Base-by-base conservation (phyloP, 2,888 invertebrate species). In the Hipparchia sbordonii region DNA sequence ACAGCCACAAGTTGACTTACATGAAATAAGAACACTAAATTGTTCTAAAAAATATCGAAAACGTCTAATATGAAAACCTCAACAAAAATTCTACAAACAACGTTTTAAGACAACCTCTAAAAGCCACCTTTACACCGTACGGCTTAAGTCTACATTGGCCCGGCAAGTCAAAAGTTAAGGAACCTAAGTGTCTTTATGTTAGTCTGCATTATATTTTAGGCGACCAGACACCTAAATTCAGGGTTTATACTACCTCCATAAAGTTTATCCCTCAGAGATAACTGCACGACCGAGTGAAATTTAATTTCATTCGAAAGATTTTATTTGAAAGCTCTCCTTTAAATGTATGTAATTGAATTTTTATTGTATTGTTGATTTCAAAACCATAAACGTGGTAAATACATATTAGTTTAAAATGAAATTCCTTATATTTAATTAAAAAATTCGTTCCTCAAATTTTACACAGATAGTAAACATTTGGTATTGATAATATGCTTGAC, bases 221-320 rank as follows among this genome's bases (percentile, higher is more conserved):
- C 46, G 59, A 23, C 68, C 60, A 68, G 68, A 68, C 68, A 68
- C 57, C 68, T 68, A 68, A 68, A 68, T 60, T 59, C 33, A 48
- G 23, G 68, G 57, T 51, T 60, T 68, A 68, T 12, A 39, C 52
- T 52, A 33, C 65, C 52, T 52, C 65, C 51, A 33, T 65, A 65
- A 52, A 65, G 51, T 65, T 10, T 65, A 52, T 23, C 23, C 65
- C 65, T 52, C 12, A 7, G 52, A 65, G 33, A 65, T 33, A 33
- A 39, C 52, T 52, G 65, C 33, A n/a, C 51, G 51, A 52, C 65
- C 33, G 12, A 52, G 52, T 10, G 33, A 65, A 65, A 52, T 51
- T 65, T 52, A 65, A 62, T 62, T 62, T 23, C 12, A 12, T 12
- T 52, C 2, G 6, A 60, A 60, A 60, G 10, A 33, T 39, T 12